Evolutionary conservation across 1,140 invertebrate species (phyloP).

Genomic region (Drosophila tani): DNA sequence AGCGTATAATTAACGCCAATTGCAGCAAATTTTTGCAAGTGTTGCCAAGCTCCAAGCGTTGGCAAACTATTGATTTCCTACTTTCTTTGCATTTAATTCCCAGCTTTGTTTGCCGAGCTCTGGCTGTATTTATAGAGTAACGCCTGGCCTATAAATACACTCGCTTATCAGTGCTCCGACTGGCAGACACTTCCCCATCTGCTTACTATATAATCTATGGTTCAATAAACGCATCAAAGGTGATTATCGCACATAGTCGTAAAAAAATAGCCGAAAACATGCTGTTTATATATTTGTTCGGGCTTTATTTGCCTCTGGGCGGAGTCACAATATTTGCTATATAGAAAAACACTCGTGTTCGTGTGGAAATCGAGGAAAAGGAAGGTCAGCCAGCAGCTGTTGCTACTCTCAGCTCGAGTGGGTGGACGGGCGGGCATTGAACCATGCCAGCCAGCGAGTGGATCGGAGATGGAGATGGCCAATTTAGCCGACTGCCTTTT

Average conservation of each 20-base stretch:
- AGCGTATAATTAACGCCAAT: constrained; percentile 74
- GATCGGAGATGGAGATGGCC: constrained; percentile 26
- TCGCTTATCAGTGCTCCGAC: constrained; percentile 26
- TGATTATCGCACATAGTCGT: constrained; percentile 44
- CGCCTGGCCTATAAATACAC: constrained; percentile 19
- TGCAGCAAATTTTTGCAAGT: constrained; percentile 37
- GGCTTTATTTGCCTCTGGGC: constrained; percentile 20
- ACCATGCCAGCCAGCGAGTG: constrained; percentile 26
- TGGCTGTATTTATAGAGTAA: constrained; percentile 38
- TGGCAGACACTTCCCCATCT: constrained; percentile 27
- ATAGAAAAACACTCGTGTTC: constrained; percentile 40
- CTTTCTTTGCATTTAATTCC: constrained; percentile 23
- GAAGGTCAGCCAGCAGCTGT: constrained; percentile 70
- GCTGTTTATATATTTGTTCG: constrained; percentile 40
- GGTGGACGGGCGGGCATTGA: constrained; percentile 58
- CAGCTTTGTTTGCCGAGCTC: constrained; percentile 4
- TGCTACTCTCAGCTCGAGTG: constrained; percentile 19
- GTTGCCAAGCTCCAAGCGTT: constrained; percentile 4
- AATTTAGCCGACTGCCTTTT: constrained; percentile 65
- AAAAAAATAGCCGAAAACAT: constrained; percentile 26
- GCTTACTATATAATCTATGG: constrained; percentile 24
- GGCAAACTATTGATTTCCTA: constrained; percentile 43
- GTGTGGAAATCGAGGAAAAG: constrained; percentile 52
- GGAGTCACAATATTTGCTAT: constrained; percentile 54
- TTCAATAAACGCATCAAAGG: constrained; percentile 62